Conservation (phyloP, 2,888 invertebrate species). For the Sinopyrophorus schimmeli region DNA sequence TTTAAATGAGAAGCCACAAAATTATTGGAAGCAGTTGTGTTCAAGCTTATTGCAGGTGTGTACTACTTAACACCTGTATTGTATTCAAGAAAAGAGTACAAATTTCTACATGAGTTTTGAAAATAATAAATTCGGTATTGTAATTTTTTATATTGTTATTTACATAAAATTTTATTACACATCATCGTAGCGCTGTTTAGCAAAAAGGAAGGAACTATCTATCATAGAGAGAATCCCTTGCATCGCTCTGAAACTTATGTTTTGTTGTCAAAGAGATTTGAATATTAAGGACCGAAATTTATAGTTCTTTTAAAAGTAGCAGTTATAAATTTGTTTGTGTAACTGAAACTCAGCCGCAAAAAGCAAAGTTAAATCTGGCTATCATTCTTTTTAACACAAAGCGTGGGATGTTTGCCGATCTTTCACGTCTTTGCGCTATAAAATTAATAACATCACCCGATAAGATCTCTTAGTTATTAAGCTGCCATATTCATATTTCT, state of each 20-base stretch:
- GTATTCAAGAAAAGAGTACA: too few relatives aligned
- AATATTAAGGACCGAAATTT: slow-evolving; percentile 35
- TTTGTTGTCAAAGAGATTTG: slow-evolving; percentile 25
- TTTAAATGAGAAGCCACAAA: slow-evolving; percentile 2
- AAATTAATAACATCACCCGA: slow-evolving; percentile 36
- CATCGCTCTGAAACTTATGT: slow-evolving; percentile 19
- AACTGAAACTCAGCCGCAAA: slow-evolving; percentile 35
- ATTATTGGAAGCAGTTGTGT: slow-evolving; percentile 3
- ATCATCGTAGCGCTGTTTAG: too few relatives aligned
- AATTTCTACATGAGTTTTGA: too few relatives aligned
- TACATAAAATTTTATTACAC: too few relatives aligned
- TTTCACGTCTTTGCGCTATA: slow-evolving; percentile 31
- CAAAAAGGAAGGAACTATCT: too few relatives aligned
- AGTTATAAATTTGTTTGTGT: slow-evolving; percentile 38
- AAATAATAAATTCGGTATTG: too few relatives aligned
- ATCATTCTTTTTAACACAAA: slow-evolving; percentile 37
- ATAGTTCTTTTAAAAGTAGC: slow-evolving; percentile 35
- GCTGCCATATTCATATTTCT: slow-evolving; percentile 33
- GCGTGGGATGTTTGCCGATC: slow-evolving; percentile 32
- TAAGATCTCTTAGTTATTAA: slow-evolving; percentile 37
- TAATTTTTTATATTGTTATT: too few relatives aligned
- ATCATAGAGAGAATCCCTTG: too few relatives aligned
- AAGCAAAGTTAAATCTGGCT: slow-evolving; percentile 35
- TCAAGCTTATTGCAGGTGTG: slow-evolving; percentile 7
- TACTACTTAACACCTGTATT: slow-evolving; percentile 21